phyloP scores from a whole-genome alignment of 2,113 vertebrate species.

The Ailuropoda melanoleuca region DNA sequence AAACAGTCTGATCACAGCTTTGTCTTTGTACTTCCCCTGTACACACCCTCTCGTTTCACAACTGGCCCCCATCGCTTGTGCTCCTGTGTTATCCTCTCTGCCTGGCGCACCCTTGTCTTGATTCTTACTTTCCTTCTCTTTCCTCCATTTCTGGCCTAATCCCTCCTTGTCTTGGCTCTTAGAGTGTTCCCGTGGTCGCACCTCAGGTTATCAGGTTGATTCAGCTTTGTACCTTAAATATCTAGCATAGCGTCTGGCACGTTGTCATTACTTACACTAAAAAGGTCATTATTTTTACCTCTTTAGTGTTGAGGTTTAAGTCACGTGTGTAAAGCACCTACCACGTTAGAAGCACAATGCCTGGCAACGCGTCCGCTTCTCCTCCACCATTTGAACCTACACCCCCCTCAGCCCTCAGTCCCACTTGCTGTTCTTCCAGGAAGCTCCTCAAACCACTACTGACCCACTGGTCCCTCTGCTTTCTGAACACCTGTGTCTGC shows the following conservation, averaged over 20 bases:
- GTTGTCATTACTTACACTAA: background rate
- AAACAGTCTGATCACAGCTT: background rate
- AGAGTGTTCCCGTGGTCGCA: no score
- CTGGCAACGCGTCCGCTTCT: no score
- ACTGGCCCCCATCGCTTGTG: background rate
- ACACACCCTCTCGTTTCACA: background rate
- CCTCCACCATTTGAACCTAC: background rate
- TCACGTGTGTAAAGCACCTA: background rate
- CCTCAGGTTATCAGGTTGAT: background rate
- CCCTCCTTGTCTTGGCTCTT: background rate
- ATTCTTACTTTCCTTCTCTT: background rate
- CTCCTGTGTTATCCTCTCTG: background rate
- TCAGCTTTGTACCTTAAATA: background rate
- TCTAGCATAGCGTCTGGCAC: background rate
- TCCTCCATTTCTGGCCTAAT: background rate
- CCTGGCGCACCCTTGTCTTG: background rate
- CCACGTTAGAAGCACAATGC: accelerated
- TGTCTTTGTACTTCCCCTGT: no score
- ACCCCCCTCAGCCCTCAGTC: background rate
- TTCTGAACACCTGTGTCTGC: no score
- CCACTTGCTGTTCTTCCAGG: background rate
- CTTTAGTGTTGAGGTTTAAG: background rate
- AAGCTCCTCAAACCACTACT: background rate
- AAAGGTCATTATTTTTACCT: background rate
- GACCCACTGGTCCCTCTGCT: background rate